Evolutionary conservation across 2,797 vertebrate genomes (phyloP), one percentile per base, ranked within the genome.

Genomic region (Tolypeutes matacus): DNA sequence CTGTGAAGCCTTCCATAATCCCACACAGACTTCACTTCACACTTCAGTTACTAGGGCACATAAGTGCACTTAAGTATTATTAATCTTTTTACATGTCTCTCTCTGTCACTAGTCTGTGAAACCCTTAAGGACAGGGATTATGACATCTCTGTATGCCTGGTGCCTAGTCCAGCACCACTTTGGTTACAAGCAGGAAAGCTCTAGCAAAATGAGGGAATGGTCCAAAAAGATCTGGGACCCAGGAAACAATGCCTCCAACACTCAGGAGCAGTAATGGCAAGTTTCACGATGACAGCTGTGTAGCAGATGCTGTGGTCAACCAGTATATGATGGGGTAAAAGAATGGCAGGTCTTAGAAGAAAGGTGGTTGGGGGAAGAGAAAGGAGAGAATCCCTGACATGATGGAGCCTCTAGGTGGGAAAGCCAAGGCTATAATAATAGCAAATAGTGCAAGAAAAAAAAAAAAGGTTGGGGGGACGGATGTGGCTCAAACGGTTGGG

Each of bases 151-250:
- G 14, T 39, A 29, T 36, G n/a, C 10, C 23, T 39, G 56, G 11
- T 36, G 53, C 10, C 65, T 67, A 20, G 15, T 31, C 21, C 36
- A 72, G 11, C 42, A 42, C 39, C 13, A 93, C 31, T 83, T 56
- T n/a, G 39, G 5, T 31, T 85, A 69, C 56, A 31, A 53, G 36
- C 51, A 69, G 70, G n/a, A 78, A 70, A 82, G 5, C 89, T 65
- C 49, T 60, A 93, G 42, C 77, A 75, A 82, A 86, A 36, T 56
- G 4, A 93, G 82, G 39, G 42, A 56, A 11, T 60, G 49, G 86
- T 27, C n/a, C 78, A 76, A 95, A 53, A 90, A 70, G 58, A 27
- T 46, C 0, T 8, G 9, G 27, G 39, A 36, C 39, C 49, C 10
- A 83, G 81, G 31, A 87, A 60, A 72, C 36, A 69, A 58, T 39